Percentiles rank a stretch among this genome's conserved stretches.
phyloP scores from a whole-genome alignment of 53 echinoderm and acorn worm genomes.

The Patiria pectinifera region DNA sequence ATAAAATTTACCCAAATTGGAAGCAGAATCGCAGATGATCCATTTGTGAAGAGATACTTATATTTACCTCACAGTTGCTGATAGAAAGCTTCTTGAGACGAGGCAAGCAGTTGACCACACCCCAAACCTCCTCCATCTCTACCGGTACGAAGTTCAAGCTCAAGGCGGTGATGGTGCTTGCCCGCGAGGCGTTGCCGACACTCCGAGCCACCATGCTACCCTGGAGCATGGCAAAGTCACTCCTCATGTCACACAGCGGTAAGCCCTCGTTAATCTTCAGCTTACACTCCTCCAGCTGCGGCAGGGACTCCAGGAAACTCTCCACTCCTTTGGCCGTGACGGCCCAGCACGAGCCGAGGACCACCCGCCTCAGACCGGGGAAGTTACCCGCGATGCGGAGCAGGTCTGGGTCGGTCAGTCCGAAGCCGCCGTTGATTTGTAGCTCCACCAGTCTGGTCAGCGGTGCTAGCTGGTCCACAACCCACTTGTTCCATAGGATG shows the following conservation, averaged over 20 bases:
- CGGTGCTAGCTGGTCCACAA: slow-evolving; percentile 82
- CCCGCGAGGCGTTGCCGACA: slow-evolving; percentile 66
- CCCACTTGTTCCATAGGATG: slow-evolving; percentile 86
- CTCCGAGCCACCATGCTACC: slow-evolving; percentile 77
- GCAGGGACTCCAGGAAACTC: slow-evolving; percentile 68
- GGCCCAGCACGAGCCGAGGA: slow-evolving; percentile 88
- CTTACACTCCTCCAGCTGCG: slow-evolving; percentile 69
- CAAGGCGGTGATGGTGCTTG: slow-evolving; percentile 72
- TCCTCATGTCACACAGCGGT: slow-evolving; percentile 83
- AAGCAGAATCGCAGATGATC: neutral
- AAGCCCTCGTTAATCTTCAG: slow-evolving; percentile 88
- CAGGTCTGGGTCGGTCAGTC: slow-evolving; percentile 81
- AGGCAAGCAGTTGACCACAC: slow-evolving; percentile 79
- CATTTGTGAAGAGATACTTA: neutral
- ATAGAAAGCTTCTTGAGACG: slow-evolving; percentile 85
- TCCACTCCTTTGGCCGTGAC: slow-evolving; percentile 81
- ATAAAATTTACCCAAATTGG: too few species aligned
- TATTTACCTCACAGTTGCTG: slow-evolving; percentile 90
- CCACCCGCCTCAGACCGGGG: slow-evolving; percentile 71
- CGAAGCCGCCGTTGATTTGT: slow-evolving; percentile 94
- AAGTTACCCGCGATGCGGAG: slow-evolving; percentile 75
- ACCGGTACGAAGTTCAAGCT: slow-evolving; percentile 87
- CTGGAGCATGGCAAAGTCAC: slow-evolving; percentile 90
- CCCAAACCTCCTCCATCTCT: slow-evolving; percentile 94
- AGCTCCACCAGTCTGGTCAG: slow-evolving; percentile 77